Evolutionary conservation across 37 sponge, comb jelly and placozoan genomes (phyloP).

Genomic region (Petrosia ficiformis): DNA sequence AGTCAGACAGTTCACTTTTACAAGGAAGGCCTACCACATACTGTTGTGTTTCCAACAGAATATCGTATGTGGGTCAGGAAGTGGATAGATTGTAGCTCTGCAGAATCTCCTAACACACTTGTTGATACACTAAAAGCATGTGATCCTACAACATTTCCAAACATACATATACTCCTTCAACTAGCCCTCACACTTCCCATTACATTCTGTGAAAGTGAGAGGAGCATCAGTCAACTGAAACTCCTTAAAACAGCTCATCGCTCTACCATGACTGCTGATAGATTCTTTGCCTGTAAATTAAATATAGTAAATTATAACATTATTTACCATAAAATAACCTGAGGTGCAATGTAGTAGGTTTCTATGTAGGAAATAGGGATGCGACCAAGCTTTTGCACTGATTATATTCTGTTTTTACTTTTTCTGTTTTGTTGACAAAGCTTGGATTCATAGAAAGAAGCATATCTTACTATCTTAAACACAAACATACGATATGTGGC

Average conservation of each 20-base stretch:
- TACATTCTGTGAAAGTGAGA: conserved; percentile 27
- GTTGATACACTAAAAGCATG: conserved; percentile 27
- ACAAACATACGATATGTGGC: no score
- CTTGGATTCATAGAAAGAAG: no score
- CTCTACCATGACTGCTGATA: conserved; percentile 26
- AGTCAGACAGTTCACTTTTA: conserved; percentile 11
- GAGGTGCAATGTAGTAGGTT: no score
- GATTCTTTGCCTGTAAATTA: no score
- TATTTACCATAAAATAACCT: conserved; percentile 1
- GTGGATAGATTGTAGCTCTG: not conserved
- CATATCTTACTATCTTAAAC: no score
- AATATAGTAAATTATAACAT: no score
- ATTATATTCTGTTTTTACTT: no score
- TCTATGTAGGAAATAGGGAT: no score
- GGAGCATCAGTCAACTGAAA: conserved; percentile 27
- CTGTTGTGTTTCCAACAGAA: conserved; percentile 28
- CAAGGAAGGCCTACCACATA: conserved; percentile 1
- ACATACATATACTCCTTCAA: conserved; percentile 17
- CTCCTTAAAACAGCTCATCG: conserved; percentile 27
- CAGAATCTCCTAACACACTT: conserved; percentile 11
- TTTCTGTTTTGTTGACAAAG: no score
- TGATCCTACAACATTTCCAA: not conserved
- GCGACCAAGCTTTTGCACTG: no score
- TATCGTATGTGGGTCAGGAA: conserved; percentile 16
- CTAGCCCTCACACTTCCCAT: conserved; percentile 11